Percentiles rank a stretch among this genome's conserved stretches.
Evolutionary conservation across 2,797 vertebrate species (phyloP).

Genomic region (Halcyon badia): DNA sequence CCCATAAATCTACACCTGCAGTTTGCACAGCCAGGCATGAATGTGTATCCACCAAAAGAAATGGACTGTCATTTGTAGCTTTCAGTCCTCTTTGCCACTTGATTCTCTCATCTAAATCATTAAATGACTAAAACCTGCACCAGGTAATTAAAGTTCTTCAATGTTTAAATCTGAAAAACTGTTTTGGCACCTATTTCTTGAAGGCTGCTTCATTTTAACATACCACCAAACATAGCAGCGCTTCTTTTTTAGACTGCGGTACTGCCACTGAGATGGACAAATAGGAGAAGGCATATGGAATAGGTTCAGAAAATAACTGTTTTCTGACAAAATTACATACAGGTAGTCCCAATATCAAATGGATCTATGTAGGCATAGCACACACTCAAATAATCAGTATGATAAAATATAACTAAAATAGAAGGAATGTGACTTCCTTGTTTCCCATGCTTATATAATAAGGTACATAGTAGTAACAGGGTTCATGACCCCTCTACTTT

Average conservation of each 20-base stretch:
- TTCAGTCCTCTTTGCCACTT: neutral
- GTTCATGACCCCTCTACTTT: neutral
- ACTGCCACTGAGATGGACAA: neutral
- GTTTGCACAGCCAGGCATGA: neutral
- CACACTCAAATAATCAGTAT: neutral
- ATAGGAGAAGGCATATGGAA: neutral
- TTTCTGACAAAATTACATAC: neutral
- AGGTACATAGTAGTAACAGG: neutral
- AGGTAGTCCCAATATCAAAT: neutral
- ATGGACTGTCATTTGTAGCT: neutral
- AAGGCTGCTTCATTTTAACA: neutral
- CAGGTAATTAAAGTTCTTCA: neutral
- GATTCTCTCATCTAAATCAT: neutral
- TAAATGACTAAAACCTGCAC: neutral
- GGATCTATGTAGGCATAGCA: neutral
- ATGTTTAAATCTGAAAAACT: neutral
- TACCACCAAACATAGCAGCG: neutral
- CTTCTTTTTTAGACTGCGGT: neutral
- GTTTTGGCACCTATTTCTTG: neutral
- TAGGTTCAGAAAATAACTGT: neutral
- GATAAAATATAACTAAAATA: neutral
- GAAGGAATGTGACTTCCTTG: neutral
- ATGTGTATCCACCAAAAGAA: neutral
- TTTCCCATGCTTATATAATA: neutral
- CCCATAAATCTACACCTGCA: neutral